Conservation (phyloP, 2,888 invertebrate genomes). For the Eupelmus urozonus region DNA sequence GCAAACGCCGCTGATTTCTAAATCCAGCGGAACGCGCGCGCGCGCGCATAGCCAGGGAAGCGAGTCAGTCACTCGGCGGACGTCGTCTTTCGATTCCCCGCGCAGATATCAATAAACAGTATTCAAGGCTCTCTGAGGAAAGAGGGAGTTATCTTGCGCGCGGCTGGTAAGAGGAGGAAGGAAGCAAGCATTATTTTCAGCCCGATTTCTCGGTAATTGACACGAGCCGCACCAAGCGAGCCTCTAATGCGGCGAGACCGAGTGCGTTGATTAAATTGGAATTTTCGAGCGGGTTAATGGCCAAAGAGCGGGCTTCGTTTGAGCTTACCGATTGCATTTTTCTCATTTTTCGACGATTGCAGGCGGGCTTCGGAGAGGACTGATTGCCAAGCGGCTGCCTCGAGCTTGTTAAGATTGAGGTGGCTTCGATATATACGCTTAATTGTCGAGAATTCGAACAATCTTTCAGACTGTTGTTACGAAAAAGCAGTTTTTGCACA, state of each 20-base stretch:
- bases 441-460: no score
- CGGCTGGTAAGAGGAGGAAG: slow-evolving; percentile 14
- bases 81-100: slow-evolving; percentile 27
- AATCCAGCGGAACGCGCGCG: slow-evolving; percentile 46
- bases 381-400: no score
- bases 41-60: no score
- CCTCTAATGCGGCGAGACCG: slow-evolving; percentile 34
- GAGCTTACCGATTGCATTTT: slow-evolving; percentile 12
- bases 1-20: slow-evolving; percentile 51
- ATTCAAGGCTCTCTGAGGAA: background rate
- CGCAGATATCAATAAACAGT: slow-evolving; percentile 50
- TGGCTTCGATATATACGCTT: no score
- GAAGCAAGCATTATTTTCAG: slow-evolving; percentile 35
- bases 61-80: slow-evolving; percentile 55
- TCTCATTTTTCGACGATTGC: slow-evolving; percentile 16
- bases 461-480: no score
- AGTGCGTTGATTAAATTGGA: slow-evolving; percentile 52
- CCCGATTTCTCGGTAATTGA: slow-evolving; percentile 56
- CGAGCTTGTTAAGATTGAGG: no score
- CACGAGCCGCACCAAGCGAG: slow-evolving; percentile 30
- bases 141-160: slow-evolving; percentile 32
- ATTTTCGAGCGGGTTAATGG: slow-evolving; percentile 35
- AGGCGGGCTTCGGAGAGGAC: no score
- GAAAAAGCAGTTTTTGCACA: no score
- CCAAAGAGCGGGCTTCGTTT: background rate